A percentile compares a stretch with the other conserved stretches of the same genome.
phyloP scores from a whole-genome alignment of 1,140 invertebrate genomes.

The Leucophenga varia region DNA sequence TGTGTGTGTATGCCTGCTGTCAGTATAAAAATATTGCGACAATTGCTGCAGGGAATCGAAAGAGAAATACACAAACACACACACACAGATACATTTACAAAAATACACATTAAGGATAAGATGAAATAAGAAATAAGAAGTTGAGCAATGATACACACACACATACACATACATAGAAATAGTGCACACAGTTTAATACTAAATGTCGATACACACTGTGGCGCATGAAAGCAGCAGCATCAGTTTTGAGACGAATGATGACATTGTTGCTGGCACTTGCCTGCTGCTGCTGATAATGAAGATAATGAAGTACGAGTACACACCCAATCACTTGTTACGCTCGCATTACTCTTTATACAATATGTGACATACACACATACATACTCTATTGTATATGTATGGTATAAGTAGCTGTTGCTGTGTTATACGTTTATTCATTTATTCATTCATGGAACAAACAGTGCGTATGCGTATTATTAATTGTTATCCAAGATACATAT shows the following conservation, averaged over 20 bases:
- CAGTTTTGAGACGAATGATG: not conserved
- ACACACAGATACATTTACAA: too few relatives aligned
- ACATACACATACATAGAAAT: not conserved
- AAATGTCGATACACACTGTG: slow-evolving; percentile 4
- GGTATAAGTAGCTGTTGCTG: slow-evolving; percentile 1
- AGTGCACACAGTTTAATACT: not conserved
- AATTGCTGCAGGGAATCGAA: slow-evolving; percentile 10
- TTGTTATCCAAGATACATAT: slow-evolving; percentile 30
- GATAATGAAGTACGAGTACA: too few relatives aligned
- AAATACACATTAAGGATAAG: too few relatives aligned
- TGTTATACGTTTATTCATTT: slow-evolving; percentile 2
- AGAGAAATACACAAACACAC: slow-evolving; percentile 2
- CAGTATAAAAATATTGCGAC: slow-evolving; percentile 1
- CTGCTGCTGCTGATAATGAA: too few relatives aligned
- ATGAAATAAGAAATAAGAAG: too few relatives aligned
- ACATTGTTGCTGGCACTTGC: too few relatives aligned
- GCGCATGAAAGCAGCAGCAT: not conserved
- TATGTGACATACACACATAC: slow-evolving; percentile 3
- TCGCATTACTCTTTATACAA: not conserved
- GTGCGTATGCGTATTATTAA: slow-evolving; percentile 41
- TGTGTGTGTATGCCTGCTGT: too few relatives aligned
- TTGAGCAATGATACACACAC: too few relatives aligned
- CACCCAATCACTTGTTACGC: slow-evolving; percentile 27
- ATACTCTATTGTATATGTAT: too few relatives aligned
- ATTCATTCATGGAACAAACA: slow-evolving; percentile 3